Percentiles rank a stretch among this genome's conserved stretches.
Conservation (phyloP, 2,888 invertebrate genomes). For the Eupelmus urozonus region DNA sequence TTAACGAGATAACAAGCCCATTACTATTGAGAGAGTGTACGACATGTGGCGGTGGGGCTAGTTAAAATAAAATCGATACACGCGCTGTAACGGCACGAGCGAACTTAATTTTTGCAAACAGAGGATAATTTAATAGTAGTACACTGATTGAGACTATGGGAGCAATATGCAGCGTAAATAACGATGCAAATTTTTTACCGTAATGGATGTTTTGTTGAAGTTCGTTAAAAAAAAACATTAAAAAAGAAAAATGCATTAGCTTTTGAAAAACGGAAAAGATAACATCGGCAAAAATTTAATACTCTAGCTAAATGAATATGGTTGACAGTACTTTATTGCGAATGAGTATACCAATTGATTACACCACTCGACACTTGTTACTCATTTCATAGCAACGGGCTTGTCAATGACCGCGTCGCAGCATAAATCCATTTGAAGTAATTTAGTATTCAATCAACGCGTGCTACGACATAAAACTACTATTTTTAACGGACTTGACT, state of each 20-base stretch:
- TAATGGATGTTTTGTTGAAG: no score
- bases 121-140: no score
- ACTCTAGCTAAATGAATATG: background rate
- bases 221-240: no score
- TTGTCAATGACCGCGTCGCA: conserved; percentile 26
- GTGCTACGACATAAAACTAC: conserved; percentile 15
- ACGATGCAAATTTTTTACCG: no score
- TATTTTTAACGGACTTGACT: no score
- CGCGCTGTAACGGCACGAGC: no score
- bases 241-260: background rate
- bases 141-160: no score
- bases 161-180: no score
- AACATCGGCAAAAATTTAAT: background rate
- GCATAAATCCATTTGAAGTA: conserved; percentile 36
- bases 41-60: no score
- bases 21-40: no score
- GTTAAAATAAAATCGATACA: no score
- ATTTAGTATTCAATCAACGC: conserved; percentile 38
- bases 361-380: conserved; percentile 37
- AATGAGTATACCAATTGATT: conserved; percentile 32
- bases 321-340: background rate
- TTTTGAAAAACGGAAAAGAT: background rate
- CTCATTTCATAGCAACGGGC: conserved; percentile 29
- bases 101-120: no score
- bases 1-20: background rate